These are phyloP conservation scores for Cheilosia impressa DNA, from an alignment of 2,888 invertebrate species.

Conservation along the genomic window DNA sequence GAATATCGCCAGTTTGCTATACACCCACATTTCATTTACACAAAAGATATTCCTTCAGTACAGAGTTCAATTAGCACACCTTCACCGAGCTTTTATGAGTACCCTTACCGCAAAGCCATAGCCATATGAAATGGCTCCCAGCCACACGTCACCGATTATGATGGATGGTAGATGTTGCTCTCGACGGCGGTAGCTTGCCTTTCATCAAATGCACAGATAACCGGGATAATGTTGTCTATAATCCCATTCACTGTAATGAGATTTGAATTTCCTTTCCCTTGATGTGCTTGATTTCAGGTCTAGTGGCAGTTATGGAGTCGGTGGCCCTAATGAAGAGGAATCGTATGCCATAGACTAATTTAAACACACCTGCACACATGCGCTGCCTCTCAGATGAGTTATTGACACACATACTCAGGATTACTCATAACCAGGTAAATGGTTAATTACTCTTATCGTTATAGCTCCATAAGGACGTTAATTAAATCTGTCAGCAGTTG, in stretches of 20 bases:
- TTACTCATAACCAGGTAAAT: conserved; percentile 49
- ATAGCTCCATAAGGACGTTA: conserved; percentile 27
- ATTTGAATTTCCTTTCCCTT: conserved; percentile 51
- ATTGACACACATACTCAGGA: conserved; percentile 20
- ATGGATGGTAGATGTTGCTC: background rate
- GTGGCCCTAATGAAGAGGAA: conserved; percentile 50
- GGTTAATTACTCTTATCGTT: conserved; percentile 46
- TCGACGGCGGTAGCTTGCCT: background rate
- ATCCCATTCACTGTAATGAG: conserved; percentile 48
- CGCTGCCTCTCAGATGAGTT: background rate
- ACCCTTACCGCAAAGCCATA: background rate
- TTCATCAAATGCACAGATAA: conserved; percentile 20
- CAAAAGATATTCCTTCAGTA: background rate
- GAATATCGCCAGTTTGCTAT: too few relatives aligned
- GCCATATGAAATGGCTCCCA: conserved; percentile 1
- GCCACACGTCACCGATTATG: background rate
- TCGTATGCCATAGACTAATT: conserved; percentile 43
- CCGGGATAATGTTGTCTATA: conserved; percentile 45
- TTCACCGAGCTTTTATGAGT: background rate
- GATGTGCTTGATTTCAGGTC: conserved; percentile 63
- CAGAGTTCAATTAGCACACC: conserved; percentile 1
- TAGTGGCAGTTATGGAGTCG: conserved; percentile 11
- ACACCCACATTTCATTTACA: too few relatives aligned
- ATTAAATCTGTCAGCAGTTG: conserved; percentile 47
- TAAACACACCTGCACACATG: background rate